Percentiles rank a stretch among this genome's conserved stretches.
phyloP scores from a whole-genome alignment of 2,888 invertebrate genomes.

The Eubasilissa splendida region DNA sequence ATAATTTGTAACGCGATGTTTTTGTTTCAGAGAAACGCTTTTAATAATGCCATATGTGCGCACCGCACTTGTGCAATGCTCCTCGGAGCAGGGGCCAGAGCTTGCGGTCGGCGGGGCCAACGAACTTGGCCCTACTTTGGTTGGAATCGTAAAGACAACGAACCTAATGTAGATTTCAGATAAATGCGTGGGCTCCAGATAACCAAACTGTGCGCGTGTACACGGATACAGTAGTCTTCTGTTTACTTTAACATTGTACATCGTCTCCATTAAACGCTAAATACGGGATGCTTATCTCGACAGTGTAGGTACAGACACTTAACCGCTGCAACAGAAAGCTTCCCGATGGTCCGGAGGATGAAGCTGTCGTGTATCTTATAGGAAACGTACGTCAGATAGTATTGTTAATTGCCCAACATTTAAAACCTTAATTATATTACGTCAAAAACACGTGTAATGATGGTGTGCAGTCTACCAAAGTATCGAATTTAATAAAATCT shows the following conservation, averaged over 20 bases:
- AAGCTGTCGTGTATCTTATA: too few species aligned
- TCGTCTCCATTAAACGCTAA: neutral
- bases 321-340: neutral
- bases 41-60: too few species aligned
- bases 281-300: conserved; percentile 6
- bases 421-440: too few species aligned
- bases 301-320: neutral
- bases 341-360: too few species aligned
- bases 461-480: too few species aligned
- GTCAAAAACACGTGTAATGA: too few species aligned
- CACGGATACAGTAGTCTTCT: neutral
- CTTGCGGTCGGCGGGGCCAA: conserved; percentile 21
- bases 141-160: conserved; percentile 17
- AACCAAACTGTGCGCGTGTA: neutral
- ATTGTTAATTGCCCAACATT: too few species aligned
- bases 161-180: conserved; percentile 1
- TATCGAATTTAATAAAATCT: too few species aligned
- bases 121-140: conserved; percentile 4
- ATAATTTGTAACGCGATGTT: too few species aligned
- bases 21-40: too few species aligned
- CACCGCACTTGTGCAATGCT: conserved; percentile 14
- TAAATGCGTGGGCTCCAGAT: conserved; percentile 3
- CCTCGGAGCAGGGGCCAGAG: neutral
- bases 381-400: too few species aligned
- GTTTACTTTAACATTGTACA: neutral